Evolutionary conservation across 2,113 vertebrate genomes (phyloP).

Genomic region (Lophochroa leadbeateri): DNA sequence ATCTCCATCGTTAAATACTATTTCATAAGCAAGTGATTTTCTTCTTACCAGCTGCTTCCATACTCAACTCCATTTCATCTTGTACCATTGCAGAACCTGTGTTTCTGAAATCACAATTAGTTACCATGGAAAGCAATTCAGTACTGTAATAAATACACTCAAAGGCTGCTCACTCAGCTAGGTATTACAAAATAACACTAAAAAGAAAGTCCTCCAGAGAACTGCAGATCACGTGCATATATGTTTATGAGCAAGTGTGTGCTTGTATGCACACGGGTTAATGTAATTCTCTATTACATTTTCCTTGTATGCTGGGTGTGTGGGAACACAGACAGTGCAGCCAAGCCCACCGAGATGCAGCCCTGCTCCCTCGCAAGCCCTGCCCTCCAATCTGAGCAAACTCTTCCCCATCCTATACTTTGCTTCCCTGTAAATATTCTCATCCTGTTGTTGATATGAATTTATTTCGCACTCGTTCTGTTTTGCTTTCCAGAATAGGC

Average conservation of each 20-base stretch:
- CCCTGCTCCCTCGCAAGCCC: background rate
- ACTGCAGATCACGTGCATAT: background rate
- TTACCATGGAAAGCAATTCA: conserved; percentile 59
- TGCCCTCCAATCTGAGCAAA: fast-evolving
- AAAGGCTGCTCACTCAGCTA: background rate
- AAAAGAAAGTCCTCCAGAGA: background rate
- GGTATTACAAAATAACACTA: background rate
- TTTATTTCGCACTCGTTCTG: background rate
- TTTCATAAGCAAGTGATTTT: conserved; percentile 47
- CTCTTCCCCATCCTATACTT: background rate
- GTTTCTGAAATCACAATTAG: conserved; percentile 49
- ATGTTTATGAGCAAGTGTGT: background rate
- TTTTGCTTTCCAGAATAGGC: background rate
- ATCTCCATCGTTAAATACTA: conserved; percentile 7
- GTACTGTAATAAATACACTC: background rate
- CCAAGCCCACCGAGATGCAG: background rate
- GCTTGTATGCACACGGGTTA: background rate
- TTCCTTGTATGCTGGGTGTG: background rate
- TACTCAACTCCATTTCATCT: conserved; percentile 31
- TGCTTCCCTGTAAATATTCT: background rate
- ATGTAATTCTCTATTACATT: background rate
- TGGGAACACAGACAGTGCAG: background rate
- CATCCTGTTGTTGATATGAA: background rate
- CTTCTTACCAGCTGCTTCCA: conserved; percentile 44
- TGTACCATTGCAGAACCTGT: background rate